These are phyloP conservation scores for Eleutherodactylus coqui DNA, from an alignment of 2,797 vertebrate genomes.

Conservation along the genomic window DNA sequence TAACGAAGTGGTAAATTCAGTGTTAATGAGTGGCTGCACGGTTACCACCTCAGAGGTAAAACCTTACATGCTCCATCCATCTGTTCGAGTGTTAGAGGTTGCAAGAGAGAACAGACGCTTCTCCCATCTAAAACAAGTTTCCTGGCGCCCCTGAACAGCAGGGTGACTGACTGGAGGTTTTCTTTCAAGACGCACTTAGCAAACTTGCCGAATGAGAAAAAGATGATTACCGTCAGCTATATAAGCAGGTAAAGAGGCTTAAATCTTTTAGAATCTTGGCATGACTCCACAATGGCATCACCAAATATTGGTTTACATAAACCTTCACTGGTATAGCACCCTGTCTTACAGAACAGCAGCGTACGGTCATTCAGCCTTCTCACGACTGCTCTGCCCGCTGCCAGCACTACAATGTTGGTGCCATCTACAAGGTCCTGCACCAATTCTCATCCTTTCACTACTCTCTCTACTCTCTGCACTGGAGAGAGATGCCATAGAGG, in stretches of 20 bases:
- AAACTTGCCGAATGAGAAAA: conserved; percentile 60
- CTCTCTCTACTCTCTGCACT: too few species aligned
- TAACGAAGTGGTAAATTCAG: conserved; percentile 99
- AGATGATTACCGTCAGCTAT: neutral
- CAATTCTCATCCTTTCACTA: too few species aligned
- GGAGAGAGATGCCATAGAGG: too few species aligned
- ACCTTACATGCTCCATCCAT: conserved; percentile 92
- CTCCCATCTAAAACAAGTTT: conserved; percentile 85
- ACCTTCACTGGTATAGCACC: too few species aligned
- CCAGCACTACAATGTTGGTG: too few species aligned
- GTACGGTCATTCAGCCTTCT: too few species aligned
- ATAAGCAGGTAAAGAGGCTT: neutral
- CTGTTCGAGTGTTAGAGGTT: conserved; percentile 96
- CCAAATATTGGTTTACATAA: too few species aligned
- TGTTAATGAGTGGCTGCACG: conserved; percentile 99
- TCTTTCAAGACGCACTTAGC: conserved; percentile 78
- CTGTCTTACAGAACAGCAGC: too few species aligned
- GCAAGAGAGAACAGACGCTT: conserved; percentile 91
- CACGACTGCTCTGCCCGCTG: too few species aligned
- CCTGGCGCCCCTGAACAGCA: conserved; percentile 83
- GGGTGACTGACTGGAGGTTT: conserved; percentile 84
- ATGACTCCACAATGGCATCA: too few species aligned
- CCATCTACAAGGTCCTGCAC: too few species aligned
- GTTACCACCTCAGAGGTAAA: conserved; percentile 98
- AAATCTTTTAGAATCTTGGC: too few species aligned